Evolutionary conservation across 1,140 invertebrate species (phyloP).

Genomic region (Euura saliciscinereae): DNA sequence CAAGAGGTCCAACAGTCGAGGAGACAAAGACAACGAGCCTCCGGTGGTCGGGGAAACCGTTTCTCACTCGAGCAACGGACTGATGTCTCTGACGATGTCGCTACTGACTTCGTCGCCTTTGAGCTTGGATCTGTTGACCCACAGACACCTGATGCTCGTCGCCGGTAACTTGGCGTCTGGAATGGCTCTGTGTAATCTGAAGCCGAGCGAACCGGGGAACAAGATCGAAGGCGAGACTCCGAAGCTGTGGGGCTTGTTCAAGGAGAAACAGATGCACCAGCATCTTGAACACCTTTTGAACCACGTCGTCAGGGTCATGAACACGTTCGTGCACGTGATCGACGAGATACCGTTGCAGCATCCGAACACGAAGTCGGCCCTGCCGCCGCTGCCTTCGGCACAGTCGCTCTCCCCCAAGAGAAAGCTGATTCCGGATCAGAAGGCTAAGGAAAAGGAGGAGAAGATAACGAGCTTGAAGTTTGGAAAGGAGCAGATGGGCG

Average conservation of each 20-base stretch:
- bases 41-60: conserved; percentile 21
- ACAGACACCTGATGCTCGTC: conserved; percentile 67
- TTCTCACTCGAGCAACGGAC: conserved; percentile 43
- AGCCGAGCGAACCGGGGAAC: conserved; percentile 30
- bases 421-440: conserved; percentile 49
- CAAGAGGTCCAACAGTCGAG: conserved; percentile 34
- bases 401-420: conserved; percentile 65
- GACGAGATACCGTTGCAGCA: conserved; percentile 65
- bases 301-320: conserved; percentile 73
- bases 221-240: conserved; percentile 25
- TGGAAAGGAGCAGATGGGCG: conserved; percentile 58
- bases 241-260: conserved; percentile 63
- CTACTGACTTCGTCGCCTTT: conserved; percentile 65
- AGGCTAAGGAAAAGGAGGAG: conserved; percentile 42
- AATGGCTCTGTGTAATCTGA: conserved; percentile 50
- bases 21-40: conserved; percentile 32
- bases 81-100: conserved; percentile 58
- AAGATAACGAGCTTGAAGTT: conserved; percentile 31
- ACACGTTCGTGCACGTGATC: conserved; percentile 77
- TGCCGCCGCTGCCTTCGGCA: conserved; percentile 61
- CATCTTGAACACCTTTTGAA: conserved; percentile 68
- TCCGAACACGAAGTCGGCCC: conserved; percentile 55
- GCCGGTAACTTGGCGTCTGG: conserved; percentile 72
- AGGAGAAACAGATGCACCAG: conserved; percentile 55
- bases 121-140: conserved; percentile 68